These are phyloP conservation scores for Listronotus oregonensis DNA, from an alignment of 1,140 invertebrate species.

Conservation along the genomic window DNA sequence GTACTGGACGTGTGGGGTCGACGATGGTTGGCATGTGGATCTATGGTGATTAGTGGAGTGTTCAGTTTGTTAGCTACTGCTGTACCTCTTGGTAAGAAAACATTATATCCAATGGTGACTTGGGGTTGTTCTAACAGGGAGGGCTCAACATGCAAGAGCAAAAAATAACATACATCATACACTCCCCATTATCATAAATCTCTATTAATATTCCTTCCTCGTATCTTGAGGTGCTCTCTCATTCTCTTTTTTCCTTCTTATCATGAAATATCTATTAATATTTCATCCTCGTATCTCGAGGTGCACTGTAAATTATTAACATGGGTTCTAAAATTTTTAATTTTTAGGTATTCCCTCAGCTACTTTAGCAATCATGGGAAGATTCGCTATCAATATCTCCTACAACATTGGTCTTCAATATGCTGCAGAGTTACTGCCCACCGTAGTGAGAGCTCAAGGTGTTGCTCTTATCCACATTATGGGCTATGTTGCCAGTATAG, in stretches of 20 bases:
- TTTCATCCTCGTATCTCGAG: too few species aligned
- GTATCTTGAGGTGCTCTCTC: too few species aligned
- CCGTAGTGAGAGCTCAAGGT: constrained; percentile 83
- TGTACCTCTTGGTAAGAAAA: constrained; percentile 67
- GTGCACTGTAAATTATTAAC: too few species aligned
- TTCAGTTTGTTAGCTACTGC: constrained; percentile 77
- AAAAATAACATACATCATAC: too few species aligned
- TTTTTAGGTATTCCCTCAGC: constrained; percentile 68
- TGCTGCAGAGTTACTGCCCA: constrained; percentile 84
- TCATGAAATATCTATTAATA: too few species aligned
- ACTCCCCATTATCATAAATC: too few species aligned
- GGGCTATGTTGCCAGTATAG: constrained; percentile 81
- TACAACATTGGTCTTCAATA: constrained; percentile 90
- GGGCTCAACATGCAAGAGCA: too few species aligned
- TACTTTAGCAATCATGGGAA: constrained; percentile 73
- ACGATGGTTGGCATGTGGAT: constrained; percentile 80
- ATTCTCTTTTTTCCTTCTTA: too few species aligned
- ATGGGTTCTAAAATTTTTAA: too few species aligned
- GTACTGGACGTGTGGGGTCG: constrained; percentile 82
- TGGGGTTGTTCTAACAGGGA: too few species aligned
- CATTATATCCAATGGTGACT: too few species aligned
- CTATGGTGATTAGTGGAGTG: constrained; percentile 77
- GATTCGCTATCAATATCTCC: constrained; percentile 84
- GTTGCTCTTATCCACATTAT: constrained; percentile 83
- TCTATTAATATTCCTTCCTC: too few species aligned